Conservation (phyloP, 2,797 vertebrate genomes). For the Chiropotes sagulatus region DNA sequence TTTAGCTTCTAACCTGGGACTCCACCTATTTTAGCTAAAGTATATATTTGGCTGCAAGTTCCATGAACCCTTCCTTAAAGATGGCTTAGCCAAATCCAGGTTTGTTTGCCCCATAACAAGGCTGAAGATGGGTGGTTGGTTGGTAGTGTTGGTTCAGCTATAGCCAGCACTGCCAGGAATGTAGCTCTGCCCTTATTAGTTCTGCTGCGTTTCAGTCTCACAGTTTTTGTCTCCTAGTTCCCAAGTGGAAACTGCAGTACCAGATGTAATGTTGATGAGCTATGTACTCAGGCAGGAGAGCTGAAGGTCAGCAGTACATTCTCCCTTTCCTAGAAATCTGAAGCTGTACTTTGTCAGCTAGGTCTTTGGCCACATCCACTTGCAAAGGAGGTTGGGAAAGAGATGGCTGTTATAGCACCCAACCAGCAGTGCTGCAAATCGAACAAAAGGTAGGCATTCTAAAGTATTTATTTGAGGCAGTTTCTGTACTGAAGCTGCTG, state of each 20-base stretch:
- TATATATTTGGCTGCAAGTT: neutral
- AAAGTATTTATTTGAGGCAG: neutral
- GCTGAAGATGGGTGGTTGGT: neutral
- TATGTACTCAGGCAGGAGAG: neutral
- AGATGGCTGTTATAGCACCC: neutral
- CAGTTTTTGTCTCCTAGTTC: neutral
- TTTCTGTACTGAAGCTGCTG: neutral
- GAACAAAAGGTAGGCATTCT: neutral
- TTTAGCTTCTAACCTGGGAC: neutral
- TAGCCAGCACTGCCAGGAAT: neutral
- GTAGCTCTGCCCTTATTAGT: neutral
- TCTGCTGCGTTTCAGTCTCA: neutral
- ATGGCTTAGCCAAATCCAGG: neutral
- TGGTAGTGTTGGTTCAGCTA: neutral
- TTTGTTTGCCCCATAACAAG: neutral
- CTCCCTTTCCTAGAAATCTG: neutral
- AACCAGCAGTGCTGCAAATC: neutral
- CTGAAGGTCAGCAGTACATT: neutral
- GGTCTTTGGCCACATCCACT: fast-evolving
- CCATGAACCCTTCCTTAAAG: neutral
- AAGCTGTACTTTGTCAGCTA: neutral
- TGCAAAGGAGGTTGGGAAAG: neutral
- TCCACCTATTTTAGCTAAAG: neutral
- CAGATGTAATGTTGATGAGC: neutral
- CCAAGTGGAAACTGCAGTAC: neutral